Evolutionary conservation across 37 sponge, comb jelly and placozoan species (phyloP), one percentile per base, ranked within the genome.

Genomic region (Aplysina aerophoba): DNA sequence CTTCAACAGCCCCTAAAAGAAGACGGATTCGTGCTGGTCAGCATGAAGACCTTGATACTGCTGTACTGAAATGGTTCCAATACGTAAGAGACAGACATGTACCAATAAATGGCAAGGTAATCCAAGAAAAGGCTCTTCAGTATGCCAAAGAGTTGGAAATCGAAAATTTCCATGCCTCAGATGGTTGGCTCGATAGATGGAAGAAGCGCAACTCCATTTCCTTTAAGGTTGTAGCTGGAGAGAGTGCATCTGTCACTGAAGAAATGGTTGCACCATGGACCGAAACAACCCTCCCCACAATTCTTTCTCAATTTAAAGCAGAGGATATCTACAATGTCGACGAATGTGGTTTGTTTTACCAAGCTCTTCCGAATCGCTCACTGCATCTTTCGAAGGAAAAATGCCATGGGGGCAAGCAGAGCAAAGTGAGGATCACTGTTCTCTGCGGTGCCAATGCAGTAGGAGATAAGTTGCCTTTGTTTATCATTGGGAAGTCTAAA

Each of bases 261-360:
- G 13, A 37, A 38, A 41, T 73, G 33, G 74, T 73, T 73, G 74
- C 40, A 37, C 33, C 17, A 21, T 73, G 74, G 74, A n/a, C n/a
- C n/a, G 37, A 73, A 73, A 30, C 38, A 11, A 37, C 14, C 40
- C 74, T 73, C 74, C 19, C 31, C 37, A 41, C 14, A 21, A 20
- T 73, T 37, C 37, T 73, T 22, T 37, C 33, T 38, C 40, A 41
- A 33, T 73, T 38, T 41, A 38, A 37, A 8, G 40, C 74, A 13
- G 74, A 73, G 40, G 33, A 41, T 41, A 73, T 73, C 37, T 73
- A 73, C 74, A 73, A 73, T 73, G 74, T 73, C 40, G 39, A 73
- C 37, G 74, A 73, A 73, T 38, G 40, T 19, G 39, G 74, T 13
- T 41, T 73, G 40, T 73, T 73, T 37, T 73, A 73, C 39, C 33